These are phyloP conservation scores for Acanthosepion pharaonis DNA, from an alignment of 2,888 invertebrate species.

Conservation along the genomic window DNA sequence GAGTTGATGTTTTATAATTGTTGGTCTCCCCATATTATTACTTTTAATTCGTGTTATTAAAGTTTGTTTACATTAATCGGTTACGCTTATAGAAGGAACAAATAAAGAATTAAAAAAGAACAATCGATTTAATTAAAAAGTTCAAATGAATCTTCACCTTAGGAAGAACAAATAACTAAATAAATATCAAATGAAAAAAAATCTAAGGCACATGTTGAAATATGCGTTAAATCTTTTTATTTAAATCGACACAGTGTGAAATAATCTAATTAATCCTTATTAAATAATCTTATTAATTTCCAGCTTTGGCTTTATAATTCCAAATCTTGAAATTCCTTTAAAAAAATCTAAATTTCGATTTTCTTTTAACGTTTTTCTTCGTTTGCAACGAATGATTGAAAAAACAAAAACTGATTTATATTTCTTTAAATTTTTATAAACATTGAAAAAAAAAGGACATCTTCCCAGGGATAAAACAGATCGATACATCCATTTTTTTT, in stretches of 20 bases:
- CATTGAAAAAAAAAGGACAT: not conserved
- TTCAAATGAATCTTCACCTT: not conserved
- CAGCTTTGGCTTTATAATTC: not conserved
- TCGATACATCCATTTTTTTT: not conserved
- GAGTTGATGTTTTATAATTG: too few relatives aligned
- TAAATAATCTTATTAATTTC: not conserved
- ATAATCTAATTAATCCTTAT: constrained; percentile 4
- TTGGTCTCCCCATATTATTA: too few relatives aligned
- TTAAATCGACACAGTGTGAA: not conserved
- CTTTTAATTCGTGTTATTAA: too few relatives aligned
- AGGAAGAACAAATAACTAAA: not conserved
- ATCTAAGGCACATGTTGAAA: not conserved
- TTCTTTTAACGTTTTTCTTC: not conserved
- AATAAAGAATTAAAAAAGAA: too few relatives aligned
- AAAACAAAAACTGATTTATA: not conserved
- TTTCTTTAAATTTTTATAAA: not conserved
- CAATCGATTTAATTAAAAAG: too few relatives aligned
- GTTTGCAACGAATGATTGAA: not conserved
- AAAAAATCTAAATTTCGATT: not conserved
- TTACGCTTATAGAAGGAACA: too few relatives aligned
- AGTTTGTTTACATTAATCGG: too few relatives aligned
- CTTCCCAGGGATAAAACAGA: not conserved
- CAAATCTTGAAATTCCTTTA: not conserved
- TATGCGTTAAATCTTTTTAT: not conserved
- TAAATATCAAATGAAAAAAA: not conserved